Conservation (phyloP, 1,140 invertebrate species). For the Nylanderia fulva region DNA sequence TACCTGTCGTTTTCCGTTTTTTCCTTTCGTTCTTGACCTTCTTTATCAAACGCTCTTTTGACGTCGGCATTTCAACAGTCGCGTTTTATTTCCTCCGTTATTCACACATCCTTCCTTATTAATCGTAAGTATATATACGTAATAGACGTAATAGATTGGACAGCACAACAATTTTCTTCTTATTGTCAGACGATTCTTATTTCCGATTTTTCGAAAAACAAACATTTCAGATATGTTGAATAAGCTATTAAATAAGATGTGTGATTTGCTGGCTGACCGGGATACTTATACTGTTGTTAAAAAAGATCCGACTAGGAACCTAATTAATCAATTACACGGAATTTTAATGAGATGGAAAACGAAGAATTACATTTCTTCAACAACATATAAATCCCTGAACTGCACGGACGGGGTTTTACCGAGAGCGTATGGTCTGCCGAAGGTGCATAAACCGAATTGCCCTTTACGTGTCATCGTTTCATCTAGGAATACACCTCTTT, state of each 20-base stretch:
- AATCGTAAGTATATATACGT: not conserved
- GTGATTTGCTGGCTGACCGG: too few relatives aligned
- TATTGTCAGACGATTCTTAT: not conserved
- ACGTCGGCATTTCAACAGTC: not conserved
- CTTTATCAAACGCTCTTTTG: conserved; percentile 9
- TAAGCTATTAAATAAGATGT: not conserved
- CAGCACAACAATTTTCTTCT: not conserved
- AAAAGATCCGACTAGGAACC: too few relatives aligned
- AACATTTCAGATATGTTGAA: not conserved
- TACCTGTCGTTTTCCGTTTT: not conserved
- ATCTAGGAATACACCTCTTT: too few relatives aligned
- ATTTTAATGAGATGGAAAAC: too few relatives aligned
- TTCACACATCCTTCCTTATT: not conserved
- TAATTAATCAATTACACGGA: too few relatives aligned
- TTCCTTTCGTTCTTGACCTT: conserved; percentile 15
- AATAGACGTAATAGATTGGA: not conserved
- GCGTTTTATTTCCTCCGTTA: not conserved
- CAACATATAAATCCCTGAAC: too few relatives aligned
- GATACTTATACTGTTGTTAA: too few relatives aligned
- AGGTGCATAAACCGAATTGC: too few relatives aligned
- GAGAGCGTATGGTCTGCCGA: too few relatives aligned
- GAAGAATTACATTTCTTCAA: too few relatives aligned
- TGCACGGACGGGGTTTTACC: too few relatives aligned
- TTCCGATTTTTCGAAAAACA: not conserved
- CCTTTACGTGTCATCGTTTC: too few relatives aligned